Percentiles rank a stretch among this genome's conserved stretches.
Conservation (phyloP, 1,140 invertebrate genomes). For the Ceratosolen solmsi region DNA sequence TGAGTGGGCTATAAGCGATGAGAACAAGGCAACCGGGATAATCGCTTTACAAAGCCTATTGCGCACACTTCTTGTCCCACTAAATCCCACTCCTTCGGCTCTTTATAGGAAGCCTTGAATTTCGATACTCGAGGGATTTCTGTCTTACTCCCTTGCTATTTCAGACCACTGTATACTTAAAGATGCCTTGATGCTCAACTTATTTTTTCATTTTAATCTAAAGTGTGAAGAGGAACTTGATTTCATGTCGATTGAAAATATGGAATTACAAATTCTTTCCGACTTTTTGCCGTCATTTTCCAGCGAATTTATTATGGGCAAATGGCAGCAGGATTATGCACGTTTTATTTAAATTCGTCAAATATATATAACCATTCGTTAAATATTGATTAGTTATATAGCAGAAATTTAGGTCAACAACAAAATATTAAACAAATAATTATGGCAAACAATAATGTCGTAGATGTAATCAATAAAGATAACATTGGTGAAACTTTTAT, state of each 20-base stretch:
- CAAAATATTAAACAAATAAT: no score
- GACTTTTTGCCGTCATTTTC: no score
- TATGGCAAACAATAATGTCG: no score
- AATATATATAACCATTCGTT: no score
- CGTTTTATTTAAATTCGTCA: no score
- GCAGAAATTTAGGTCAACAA: no score
- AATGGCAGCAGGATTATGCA: no score
- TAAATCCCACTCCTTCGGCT: no score
- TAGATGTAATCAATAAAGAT: no score
- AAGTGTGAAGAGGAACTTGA: neutral
- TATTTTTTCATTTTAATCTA: constrained; percentile 18
- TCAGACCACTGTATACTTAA: neutral
- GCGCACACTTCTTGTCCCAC: neutral
- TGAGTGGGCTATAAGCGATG: neutral
- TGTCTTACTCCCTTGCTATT: neutral
- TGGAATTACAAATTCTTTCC: neutral
- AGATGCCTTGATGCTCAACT: neutral
- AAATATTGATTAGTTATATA: no score
- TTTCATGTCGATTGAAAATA: neutral
- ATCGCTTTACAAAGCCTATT: constrained; percentile 22
- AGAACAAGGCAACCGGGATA: constrained; percentile 16
- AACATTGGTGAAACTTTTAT: no score
- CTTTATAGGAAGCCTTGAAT: neutral
- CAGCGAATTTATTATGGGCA: no score
- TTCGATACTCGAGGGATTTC: neutral